Evolutionary conservation across 2,797 vertebrate genomes (phyloP).

Genomic region (Moxostoma hubbsi): DNA sequence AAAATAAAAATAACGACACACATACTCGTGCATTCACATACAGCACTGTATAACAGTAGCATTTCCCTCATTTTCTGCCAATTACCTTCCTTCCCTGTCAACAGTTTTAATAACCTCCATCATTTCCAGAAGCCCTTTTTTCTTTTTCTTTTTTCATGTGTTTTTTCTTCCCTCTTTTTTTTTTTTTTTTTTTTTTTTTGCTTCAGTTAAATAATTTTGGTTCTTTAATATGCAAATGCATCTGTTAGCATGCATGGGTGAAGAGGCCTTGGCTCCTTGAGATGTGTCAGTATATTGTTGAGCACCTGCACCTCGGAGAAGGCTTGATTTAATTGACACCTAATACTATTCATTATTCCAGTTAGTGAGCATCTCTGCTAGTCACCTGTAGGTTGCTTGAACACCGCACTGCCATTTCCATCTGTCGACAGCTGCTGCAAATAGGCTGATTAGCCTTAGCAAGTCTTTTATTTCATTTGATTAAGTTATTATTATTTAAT

Average conservation of each 20-base stretch:
- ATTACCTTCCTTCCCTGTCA: constrained; percentile 99
- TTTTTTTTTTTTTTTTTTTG: constrained; percentile 75
- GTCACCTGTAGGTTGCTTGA: constrained; percentile 91
- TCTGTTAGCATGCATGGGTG: constrained; percentile 94
- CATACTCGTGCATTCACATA: constrained; percentile 56
- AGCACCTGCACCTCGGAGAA: constrained; percentile 95
- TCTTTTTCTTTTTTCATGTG: constrained; percentile 61
- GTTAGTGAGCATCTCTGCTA: constrained; percentile 98
- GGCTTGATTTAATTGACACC: constrained; percentile 99
- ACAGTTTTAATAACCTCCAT: constrained; percentile 99
- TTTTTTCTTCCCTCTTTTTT: constrained; percentile 52
- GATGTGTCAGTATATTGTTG: constrained; percentile 94
- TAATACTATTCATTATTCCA: constrained; percentile 99
- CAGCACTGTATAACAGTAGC: constrained; percentile 94
- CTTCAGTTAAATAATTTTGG: constrained; percentile 98
- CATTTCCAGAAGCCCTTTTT: constrained; percentile 95
- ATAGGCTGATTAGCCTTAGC: constrained; percentile 72
- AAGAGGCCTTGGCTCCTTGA: constrained; percentile 94
- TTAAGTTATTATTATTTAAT: not conserved
- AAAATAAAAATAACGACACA: constrained; percentile 28
- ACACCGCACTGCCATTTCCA: constrained; percentile 75
- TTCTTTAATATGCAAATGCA: constrained; percentile 99
- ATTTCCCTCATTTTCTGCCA: constrained; percentile 99
- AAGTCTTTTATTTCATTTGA: constrained; percentile 9
- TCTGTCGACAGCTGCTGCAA: constrained; percentile 92